phyloP scores from a whole-genome alignment of 2,113 vertebrate species.

The Strigops habroptila region DNA sequence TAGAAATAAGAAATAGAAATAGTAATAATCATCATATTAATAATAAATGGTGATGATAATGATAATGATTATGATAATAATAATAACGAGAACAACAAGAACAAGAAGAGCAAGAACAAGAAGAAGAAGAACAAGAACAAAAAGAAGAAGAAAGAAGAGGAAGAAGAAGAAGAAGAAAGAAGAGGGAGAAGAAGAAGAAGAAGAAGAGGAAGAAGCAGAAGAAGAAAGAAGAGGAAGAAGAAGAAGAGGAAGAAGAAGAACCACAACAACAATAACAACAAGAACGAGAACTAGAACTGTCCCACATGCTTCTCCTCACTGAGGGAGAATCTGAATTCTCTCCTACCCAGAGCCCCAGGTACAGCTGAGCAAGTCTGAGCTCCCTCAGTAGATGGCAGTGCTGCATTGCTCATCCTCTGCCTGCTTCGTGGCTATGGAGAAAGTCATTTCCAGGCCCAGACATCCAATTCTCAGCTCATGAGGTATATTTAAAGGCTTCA shows the following conservation, averaged over 20 bases:
- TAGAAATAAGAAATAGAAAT: background rate
- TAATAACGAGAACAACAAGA: too few species aligned
- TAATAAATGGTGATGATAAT: background rate
- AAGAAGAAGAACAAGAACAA: too few species aligned
- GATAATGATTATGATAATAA: background rate
- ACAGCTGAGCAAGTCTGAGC: background rate
- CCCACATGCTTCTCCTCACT: rapidly evolving
- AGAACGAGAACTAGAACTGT: too few species aligned
- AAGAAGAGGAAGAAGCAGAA: rapidly evolving
- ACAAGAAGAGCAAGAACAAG: too few species aligned
- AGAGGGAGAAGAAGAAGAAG: too few species aligned
- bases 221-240: too few species aligned
- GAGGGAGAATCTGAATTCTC: rapidly evolving
- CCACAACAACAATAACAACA: background rate
- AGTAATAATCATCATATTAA: background rate
- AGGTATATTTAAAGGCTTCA: background rate
- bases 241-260: too few species aligned
- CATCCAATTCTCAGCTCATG: background rate
- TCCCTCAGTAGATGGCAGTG: conserved; percentile 27
- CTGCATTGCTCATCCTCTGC: background rate
- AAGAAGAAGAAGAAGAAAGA: too few species aligned
- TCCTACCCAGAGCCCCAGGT: background rate
- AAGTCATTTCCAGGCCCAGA: background rate
- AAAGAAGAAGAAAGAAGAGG: too few species aligned
- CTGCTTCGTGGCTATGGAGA: rapidly evolving